Conservation (phyloP, 2,797 vertebrate genomes). For the Coregonus sp. region DNA sequence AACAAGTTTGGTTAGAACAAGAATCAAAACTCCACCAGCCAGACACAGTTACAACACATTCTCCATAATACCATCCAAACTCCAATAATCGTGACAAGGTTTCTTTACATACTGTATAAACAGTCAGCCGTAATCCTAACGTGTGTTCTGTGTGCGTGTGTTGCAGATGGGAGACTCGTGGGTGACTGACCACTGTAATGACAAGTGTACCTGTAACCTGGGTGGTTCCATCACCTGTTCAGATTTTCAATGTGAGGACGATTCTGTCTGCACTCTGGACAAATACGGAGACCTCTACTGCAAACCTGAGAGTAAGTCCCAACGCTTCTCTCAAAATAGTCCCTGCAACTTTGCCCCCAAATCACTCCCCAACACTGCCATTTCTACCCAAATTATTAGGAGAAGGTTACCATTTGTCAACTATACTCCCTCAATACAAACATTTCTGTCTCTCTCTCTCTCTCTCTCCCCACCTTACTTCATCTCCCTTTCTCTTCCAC, state of each 20-base stretch:
- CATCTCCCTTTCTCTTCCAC: neutral
- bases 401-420: neutral
- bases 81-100: neutral
- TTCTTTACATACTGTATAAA: neutral
- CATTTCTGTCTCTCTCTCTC: neutral
- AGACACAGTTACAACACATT: neutral
- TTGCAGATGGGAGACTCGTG: conserved; percentile 78
- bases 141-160: neutral
- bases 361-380: neutral
- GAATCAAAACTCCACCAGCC: neutral
- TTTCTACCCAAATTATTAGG: neutral
- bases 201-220: conserved; percentile 68
- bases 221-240: conserved; percentile 62
- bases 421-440: neutral
- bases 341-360: neutral
- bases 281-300: conserved; percentile 69
- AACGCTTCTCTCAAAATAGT: neutral
- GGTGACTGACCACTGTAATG: conserved; percentile 71
- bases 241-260: conserved; percentile 60
- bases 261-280: conserved; percentile 69
- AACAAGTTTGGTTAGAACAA: neutral
- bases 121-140: no score
- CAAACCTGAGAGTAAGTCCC: conserved; percentile 72
- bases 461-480: neutral
- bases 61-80: neutral